phyloP scores from a whole-genome alignment of 1,140 invertebrate species.

The Caenorhabditis latens region DNA sequence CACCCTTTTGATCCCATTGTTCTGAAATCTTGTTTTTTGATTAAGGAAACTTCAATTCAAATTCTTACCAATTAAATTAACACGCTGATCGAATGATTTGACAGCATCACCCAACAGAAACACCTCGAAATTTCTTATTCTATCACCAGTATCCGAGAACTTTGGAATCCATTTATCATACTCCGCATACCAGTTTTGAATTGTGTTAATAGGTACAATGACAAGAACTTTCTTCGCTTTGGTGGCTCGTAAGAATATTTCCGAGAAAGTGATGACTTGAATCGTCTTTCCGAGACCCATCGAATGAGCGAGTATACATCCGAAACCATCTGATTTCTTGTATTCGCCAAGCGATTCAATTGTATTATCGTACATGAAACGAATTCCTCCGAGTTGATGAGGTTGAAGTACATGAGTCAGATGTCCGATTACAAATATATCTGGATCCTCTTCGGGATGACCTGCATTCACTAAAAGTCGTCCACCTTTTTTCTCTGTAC shows the following conservation, averaged over 20 bases:
- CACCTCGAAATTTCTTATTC: slow-evolving; percentile 86
- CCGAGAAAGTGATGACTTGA: slow-evolving; percentile 94
- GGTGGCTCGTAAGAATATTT: slow-evolving; percentile 92
- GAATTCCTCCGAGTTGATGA: slow-evolving; percentile 81
- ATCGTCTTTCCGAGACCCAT: slow-evolving; percentile 99
- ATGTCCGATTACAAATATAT: slow-evolving; percentile 92
- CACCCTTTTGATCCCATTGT: slow-evolving; percentile 88
- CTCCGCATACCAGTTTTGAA: slow-evolving; percentile 97
- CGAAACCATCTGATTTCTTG: slow-evolving; percentile 79
- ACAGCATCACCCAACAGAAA: slow-evolving; percentile 93
- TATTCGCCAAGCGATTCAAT: slow-evolving; percentile 73
- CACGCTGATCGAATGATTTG: slow-evolving; percentile 88
- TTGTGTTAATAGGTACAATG: slow-evolving; percentile 98
- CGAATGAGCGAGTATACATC: slow-evolving; percentile 96
- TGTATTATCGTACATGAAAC: slow-evolving; percentile 76
- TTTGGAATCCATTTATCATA: slow-evolving; percentile 95
- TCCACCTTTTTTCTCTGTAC: slow-evolving; percentile 33
- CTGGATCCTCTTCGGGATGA: slow-evolving; percentile 90
- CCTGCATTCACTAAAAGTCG: slow-evolving; percentile 46
- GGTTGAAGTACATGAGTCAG: slow-evolving; percentile 93
- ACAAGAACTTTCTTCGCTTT: slow-evolving; percentile 90
- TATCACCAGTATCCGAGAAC: slow-evolving; percentile 78
- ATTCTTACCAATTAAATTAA: slow-evolving; percentile 82
- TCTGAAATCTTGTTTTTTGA: slow-evolving; percentile 69
- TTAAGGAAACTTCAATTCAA: slow-evolving; percentile 20